Evolutionary conservation across 2,797 vertebrate genomes (phyloP), one percentile per base, ranked within the genome.

Genomic region (Tachyglossus aculeatus): DNA sequence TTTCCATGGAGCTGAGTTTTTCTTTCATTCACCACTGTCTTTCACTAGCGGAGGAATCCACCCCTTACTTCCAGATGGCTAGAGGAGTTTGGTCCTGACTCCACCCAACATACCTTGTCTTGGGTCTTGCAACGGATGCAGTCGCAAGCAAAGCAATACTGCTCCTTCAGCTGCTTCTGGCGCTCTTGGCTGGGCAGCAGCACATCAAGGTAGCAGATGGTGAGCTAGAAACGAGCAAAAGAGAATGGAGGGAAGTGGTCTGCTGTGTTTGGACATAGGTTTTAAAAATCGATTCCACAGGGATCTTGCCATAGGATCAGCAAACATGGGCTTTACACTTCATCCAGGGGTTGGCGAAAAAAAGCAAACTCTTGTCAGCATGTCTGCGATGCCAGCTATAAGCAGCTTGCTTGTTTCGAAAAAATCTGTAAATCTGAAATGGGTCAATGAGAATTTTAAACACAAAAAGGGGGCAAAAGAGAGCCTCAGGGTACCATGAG

Each of bases 161-260:
- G 95, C 36, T 90, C 89, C 71, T 82, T n/a, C 62, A 95, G 86
- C 5, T 93, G 94, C 40, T 88, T 77, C 61, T 76, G 89, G 58
- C 95, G 94, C 21, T 94, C 93, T 7, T 54, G 62, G 32, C 91
- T 92, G 31, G 94, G 92, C 82, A 90, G 85, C 81, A 95, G 76
- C 22, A 92, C 83, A 67, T 96, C 95, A 68, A 93, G 88, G 41
- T 96, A 96, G 86, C 95, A 95, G 89, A 96, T 92, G 59, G 93
- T 95, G 71, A 96, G 92, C 95, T 96, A 79, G 0, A 18, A 22
- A 55, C 62, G 74, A 59, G 55, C 2, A 74, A 76, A 71, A 48
- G 6, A 72, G 6, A 6, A 39, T n/a, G 44, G 59, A 63, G 2
- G 6, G 24, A 40, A n/a, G 13, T 36, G 5, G 40, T 68, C 34